Evolutionary conservation across 35 echinoderm and acorn worm genomes (phyloP), one percentile per base, ranked within the genome.

Genomic region (Apostichopus japonicus): DNA sequence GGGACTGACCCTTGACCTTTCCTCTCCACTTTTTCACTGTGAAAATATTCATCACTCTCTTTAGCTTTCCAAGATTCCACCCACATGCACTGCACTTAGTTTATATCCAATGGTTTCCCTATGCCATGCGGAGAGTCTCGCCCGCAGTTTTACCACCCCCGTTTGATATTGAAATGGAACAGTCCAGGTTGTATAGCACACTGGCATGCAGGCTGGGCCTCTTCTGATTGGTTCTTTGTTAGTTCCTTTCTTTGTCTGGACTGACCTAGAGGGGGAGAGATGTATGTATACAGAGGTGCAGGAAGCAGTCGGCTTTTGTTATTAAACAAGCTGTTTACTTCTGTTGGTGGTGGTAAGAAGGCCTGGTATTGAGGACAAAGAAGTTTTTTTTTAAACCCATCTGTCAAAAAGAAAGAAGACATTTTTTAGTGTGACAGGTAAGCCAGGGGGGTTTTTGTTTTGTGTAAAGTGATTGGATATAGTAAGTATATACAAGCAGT

Each of bases 251-350:
- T 84, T 84, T 84, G 81, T 84, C 81, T 84, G 54, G 54, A 84
- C 56, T 84, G 81, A 84, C 81, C 81, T 84, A 24, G 81, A 84
- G 81, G 81, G 81, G 81, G 81, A 84, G 51, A 59, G 13, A 84
- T 84, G 81, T 84, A 16, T 84, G 23, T 19, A 75, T 19, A 75
- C 17, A 23, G 55, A 57, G 55, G 53, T 84, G 81, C 81, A 84
- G 81, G 81, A 57, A 84, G 81, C 81, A n/a, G 81, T 23, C 19
- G 56, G 81, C 81, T 84, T 84, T 84, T 84, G 81, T 84, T 84
- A 84, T 84, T 84, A 84, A 84, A 84, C 81, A 84, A 84, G 81
- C 81, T 84, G 81, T 84, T 84, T 84, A 84, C 81, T 84, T 84
- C 81, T 84, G 55, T 84, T 80, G 81, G 81, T 52, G 51, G 79